A percentile compares a stretch with the other conserved stretches of the same genome.
These are phyloP conservation scores for Graptemys geographica DNA, from an alignment of 2,797 vertebrate species.

Conservation along the genomic window DNA sequence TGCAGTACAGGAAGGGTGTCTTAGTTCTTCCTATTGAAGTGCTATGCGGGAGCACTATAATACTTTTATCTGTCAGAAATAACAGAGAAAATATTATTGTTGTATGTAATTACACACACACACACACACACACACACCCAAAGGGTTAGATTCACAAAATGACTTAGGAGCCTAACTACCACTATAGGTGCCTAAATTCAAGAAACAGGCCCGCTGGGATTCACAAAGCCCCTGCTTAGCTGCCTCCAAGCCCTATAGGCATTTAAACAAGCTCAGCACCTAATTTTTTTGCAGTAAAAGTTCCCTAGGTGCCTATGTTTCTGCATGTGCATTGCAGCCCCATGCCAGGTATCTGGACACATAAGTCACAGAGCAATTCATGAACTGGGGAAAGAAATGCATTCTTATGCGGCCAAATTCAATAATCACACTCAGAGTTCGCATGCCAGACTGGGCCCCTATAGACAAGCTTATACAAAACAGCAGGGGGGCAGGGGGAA, in stretches of 20 bases:
- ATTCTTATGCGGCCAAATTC: not conserved
- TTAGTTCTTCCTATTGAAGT: conserved; percentile 7
- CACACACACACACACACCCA: not conserved
- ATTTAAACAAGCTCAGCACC: not conserved
- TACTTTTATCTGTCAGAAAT: conserved; percentile 31
- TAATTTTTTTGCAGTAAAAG: not conserved
- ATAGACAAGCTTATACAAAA: not conserved
- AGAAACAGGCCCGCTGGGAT: not conserved
- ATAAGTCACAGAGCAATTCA: not conserved
- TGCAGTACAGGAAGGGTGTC: not conserved
- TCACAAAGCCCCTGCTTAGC: not conserved
- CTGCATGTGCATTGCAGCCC: not conserved
- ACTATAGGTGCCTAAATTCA: not conserved
- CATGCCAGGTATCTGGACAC: not conserved
- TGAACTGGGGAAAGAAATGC: not conserved
- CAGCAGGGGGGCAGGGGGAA: not conserved
- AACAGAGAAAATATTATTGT: conserved; percentile 51
- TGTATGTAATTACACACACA: not conserved
- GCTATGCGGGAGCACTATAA: not conserved
- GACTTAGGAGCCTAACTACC: not conserved
- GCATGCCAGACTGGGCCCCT: not conserved
- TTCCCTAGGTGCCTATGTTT: not conserved
- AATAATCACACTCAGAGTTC: not conserved
- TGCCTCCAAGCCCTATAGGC: not conserved
- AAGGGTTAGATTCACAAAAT: not conserved